A percentile compares a stretch with the other conserved stretches of the same genome.
These are phyloP conservation scores for Calliopsis andreniformis DNA, from an alignment of 1,140 invertebrate species.

Conservation along the genomic window DNA sequence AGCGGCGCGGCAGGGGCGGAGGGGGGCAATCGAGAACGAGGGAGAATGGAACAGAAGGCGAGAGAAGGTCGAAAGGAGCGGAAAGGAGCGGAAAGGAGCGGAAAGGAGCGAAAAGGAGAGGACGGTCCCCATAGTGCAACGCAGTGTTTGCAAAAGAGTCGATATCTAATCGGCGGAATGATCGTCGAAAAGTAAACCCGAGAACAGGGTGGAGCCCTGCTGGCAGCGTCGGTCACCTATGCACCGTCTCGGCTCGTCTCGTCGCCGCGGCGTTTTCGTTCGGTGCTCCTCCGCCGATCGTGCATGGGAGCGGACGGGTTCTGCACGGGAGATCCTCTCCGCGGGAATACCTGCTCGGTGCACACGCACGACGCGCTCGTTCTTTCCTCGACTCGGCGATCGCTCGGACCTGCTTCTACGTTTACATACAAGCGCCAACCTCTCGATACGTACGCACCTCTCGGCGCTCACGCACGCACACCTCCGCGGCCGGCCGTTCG, in stretches of 20 bases:
- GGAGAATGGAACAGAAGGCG: neutral
- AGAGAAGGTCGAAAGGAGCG: neutral
- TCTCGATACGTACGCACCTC: constrained; percentile 35
- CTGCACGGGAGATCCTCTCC: constrained; percentile 57
- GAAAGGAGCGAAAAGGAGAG: neutral
- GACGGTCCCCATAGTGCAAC: constrained; percentile 51
- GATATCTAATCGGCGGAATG: constrained; percentile 77
- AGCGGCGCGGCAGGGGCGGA: neutral
- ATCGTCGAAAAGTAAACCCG: constrained; percentile 70
- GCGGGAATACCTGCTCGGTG: constrained; percentile 42
- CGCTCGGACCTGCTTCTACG: constrained; percentile 35
- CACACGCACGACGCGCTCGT: constrained; percentile 42
- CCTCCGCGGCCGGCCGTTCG: constrained; percentile 32
- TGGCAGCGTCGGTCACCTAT: constrained; percentile 21
- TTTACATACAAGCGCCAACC: neutral
- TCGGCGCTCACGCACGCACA: constrained; percentile 30
- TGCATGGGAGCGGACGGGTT: constrained; percentile 43
- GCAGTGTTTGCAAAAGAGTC: constrained; percentile 63
- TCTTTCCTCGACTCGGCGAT: constrained; percentile 28
- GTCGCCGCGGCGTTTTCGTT: constrained; percentile 38
- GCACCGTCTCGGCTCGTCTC: constrained; percentile 17
- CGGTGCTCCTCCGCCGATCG: constrained; percentile 17
- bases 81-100: neutral
- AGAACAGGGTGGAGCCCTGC: constrained; percentile 67
- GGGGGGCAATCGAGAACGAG: neutral